Evolutionary conservation across 2,113 vertebrate species (phyloP).

Genomic region (Odocoileus hemionus): DNA sequence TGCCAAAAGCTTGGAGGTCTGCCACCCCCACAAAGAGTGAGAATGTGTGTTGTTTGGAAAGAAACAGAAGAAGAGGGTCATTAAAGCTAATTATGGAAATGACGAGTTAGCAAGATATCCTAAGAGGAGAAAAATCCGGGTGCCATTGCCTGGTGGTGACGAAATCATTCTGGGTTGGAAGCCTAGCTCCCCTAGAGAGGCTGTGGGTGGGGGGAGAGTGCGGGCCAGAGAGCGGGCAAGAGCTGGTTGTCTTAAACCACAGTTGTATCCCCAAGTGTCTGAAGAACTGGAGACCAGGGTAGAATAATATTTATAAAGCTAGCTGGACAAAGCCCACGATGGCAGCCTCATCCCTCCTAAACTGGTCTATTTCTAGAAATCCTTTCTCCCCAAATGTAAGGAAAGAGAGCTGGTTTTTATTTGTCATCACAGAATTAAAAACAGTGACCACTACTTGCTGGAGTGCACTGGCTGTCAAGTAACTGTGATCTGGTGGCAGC

Average conservation of each 20-base stretch:
- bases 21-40: slow-evolving; percentile 41
- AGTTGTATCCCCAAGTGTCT: neutral
- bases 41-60: slow-evolving; percentile 61
- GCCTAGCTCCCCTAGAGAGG: neutral
- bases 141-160: neutral
- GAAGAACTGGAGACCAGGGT: neutral
- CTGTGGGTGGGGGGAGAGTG: neutral
- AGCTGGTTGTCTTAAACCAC: neutral
- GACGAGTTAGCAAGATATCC: neutral
- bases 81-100: slow-evolving; percentile 66
- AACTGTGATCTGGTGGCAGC: neutral
- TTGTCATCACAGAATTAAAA: neutral
- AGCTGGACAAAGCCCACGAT: neutral
- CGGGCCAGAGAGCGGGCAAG: neutral
- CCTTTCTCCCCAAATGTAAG: neutral
- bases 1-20: slow-evolving; percentile 44
- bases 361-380: neutral
- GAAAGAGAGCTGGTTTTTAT: neutral
- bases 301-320: slow-evolving; percentile 51
- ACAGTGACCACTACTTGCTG: neutral
- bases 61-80: slow-evolving; percentile 29
- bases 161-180: neutral
- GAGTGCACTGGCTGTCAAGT: neutral
- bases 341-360: neutral
- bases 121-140: slow-evolving; percentile 43